Evolutionary conservation across 2,888 invertebrate species (phyloP).

Genomic region (Alentia gelatinosa): DNA sequence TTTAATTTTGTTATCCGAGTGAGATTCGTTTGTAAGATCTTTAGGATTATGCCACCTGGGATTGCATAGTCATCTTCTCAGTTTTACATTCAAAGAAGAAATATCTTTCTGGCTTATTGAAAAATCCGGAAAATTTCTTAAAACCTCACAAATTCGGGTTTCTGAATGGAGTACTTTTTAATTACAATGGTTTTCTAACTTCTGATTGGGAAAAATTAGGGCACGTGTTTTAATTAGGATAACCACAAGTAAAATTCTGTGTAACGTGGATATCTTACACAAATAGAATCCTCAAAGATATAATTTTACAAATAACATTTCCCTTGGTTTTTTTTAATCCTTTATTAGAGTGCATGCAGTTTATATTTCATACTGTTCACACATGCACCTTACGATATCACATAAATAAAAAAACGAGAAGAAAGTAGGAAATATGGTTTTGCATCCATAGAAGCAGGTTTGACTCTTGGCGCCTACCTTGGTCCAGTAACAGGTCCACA

Average conservation of each 20-base stretch:
- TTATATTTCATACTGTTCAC: not conserved
- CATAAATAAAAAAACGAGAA: not conserved
- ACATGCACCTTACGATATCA: not conserved
- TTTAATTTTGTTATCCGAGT: not conserved
- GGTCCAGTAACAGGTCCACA: constrained; percentile 63
- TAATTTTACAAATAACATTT: too few relatives aligned
- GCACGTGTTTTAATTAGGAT: too few relatives aligned
- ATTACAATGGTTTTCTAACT: too few relatives aligned
- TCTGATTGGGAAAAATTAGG: too few relatives aligned
- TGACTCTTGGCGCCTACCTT: not conserved
- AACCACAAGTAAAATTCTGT: too few relatives aligned
- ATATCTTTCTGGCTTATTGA: too few relatives aligned
- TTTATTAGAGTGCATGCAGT: not conserved
- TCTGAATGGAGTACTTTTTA: too few relatives aligned
- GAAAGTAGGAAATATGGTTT: not conserved
- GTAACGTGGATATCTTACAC: too few relatives aligned
- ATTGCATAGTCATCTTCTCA: not conserved
- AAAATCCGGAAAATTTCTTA: too few relatives aligned
- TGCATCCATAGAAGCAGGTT: not conserved
- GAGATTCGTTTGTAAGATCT: not conserved
- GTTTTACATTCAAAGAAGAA: not conserved
- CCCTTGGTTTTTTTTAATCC: too few relatives aligned
- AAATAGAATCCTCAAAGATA: too few relatives aligned
- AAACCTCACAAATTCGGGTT: too few relatives aligned
- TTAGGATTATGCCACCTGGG: not conserved